Evolutionary conservation across 2,888 invertebrate genomes (phyloP).

Genomic region (Ormyrus rosae): DNA sequence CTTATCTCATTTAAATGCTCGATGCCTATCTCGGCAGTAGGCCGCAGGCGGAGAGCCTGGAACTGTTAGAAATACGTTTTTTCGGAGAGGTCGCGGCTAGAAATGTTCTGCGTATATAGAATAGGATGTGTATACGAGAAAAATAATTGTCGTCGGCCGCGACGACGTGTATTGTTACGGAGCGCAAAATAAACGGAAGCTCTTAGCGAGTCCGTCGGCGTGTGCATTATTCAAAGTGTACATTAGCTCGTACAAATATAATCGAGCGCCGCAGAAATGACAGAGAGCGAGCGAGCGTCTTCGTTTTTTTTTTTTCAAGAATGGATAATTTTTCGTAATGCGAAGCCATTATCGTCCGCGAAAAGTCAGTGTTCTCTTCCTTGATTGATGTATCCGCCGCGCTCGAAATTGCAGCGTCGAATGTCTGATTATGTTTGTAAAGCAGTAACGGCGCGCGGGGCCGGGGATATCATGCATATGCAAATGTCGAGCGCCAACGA

Average conservation of each 20-base stretch:
- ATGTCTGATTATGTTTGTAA: conserved; percentile 61
- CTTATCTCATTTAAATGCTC: conserved; percentile 11
- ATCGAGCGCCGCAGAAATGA: conserved; percentile 34
- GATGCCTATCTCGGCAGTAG: conserved; percentile 26
- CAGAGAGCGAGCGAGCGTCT: neutral
- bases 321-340: conserved; percentile 42
- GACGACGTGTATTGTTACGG: too few relatives aligned
- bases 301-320: conserved; percentile 13
- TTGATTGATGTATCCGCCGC: conserved; percentile 56
- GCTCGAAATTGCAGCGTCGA: conserved; percentile 56
- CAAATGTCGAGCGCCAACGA: conserved; percentile 66
- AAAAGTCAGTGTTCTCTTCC: conserved; percentile 43
- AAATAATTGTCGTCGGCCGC: too few relatives aligned
- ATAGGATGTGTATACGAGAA: too few relatives aligned
- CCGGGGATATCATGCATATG: conserved; percentile 56
- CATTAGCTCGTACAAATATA: conserved; percentile 13
- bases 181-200: neutral
- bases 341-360: conserved; percentile 40
- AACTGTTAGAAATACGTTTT: neutral
- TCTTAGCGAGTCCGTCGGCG: neutral
- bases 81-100: too few relatives aligned
- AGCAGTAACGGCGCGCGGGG: conserved; percentile 32
- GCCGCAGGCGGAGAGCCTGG: conserved; percentile 1
- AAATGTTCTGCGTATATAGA: too few relatives aligned
- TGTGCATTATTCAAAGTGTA: neutral